phyloP scores from a whole-genome alignment of 2,888 invertebrate genomes.

The Clunio marinus region DNA sequence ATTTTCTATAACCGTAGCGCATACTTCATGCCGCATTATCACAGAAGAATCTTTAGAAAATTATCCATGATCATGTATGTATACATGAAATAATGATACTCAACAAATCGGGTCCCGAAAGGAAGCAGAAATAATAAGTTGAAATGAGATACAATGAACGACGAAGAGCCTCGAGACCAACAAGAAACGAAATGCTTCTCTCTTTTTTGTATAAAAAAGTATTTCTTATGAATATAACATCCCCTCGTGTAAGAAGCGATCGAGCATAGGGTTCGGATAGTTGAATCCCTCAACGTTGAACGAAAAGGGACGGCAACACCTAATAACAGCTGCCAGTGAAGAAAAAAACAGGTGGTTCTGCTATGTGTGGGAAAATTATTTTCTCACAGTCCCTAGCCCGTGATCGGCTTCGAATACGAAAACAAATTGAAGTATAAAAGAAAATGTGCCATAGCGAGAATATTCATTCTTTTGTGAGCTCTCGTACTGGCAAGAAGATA shows the following conservation, averaged over 20 bases:
- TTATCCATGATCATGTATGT: slow-evolving; percentile 31
- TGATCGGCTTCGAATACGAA: slow-evolving; percentile 2
- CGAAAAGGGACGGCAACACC: slow-evolving; percentile 16
- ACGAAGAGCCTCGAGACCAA: too few relatives aligned
- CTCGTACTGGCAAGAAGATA: slow-evolving; percentile 27
- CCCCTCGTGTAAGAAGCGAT: slow-evolving; percentile 9
- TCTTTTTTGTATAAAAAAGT: slow-evolving; percentile 31
- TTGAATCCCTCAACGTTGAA: neutral
- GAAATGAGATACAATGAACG: slow-evolving; percentile 31
- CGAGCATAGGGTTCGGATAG: neutral
- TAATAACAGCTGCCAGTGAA: slow-evolving; percentile 34
- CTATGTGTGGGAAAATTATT: slow-evolving; percentile 23
- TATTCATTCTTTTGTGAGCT: slow-evolving; percentile 36
- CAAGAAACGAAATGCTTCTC: slow-evolving; percentile 29
- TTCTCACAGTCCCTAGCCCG: slow-evolving; percentile 11
- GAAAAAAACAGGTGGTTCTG: slow-evolving; percentile 39
- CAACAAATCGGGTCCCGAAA: slow-evolving; percentile 24
- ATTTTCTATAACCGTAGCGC: neutral
- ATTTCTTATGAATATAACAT: neutral
- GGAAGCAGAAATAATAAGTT: slow-evolving; percentile 37
- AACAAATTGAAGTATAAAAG: slow-evolving; percentile 32
- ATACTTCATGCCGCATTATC: slow-evolving; percentile 32
- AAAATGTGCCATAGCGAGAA: slow-evolving; percentile 1
- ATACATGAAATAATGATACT: slow-evolving; percentile 33
- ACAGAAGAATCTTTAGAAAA: slow-evolving; percentile 26